Evolutionary conservation across 2,797 vertebrate genomes (phyloP).

Genomic region (Manis pentadactyla): DNA sequence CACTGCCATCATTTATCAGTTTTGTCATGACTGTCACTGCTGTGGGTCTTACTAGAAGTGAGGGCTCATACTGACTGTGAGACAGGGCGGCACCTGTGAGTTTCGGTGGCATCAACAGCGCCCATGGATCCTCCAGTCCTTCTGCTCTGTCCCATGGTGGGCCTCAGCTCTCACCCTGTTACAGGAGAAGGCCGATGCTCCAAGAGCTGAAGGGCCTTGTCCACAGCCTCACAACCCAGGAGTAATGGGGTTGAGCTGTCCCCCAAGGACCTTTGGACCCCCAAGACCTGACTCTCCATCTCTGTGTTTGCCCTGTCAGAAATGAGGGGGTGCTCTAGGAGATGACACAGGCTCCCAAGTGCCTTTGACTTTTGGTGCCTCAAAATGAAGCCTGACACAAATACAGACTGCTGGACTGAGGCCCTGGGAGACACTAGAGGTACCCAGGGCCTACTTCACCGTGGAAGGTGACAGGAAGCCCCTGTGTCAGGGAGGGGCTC

Average conservation of each 20-base stretch:
- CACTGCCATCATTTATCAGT: not conserved
- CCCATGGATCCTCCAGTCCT: rapidly evolving
- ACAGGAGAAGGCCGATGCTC: not conserved
- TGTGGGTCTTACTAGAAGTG: not conserved
- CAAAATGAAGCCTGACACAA: not conserved
- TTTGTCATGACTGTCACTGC: not conserved
- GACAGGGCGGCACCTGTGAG: not conserved
- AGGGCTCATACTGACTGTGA: not conserved
- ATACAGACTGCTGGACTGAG: not conserved
- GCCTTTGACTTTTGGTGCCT: not conserved
- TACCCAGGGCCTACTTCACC: not conserved
- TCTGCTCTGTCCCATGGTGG: rapidly evolving
- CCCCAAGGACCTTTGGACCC: not conserved
- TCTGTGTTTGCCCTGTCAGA: not conserved
- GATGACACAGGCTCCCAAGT: not conserved
- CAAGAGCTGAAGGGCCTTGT: not conserved
- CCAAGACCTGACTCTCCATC: not conserved
- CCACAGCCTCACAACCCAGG: not conserved
- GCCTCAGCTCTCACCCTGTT: not conserved
- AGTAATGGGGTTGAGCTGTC: not conserved
- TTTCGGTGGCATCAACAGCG: not conserved
- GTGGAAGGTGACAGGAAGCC: not conserved
- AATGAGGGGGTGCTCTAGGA: not conserved
- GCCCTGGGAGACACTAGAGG: not conserved
- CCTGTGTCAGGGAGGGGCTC: not conserved